Base-by-base conservation (phyloP, 2,888 invertebrate species). In the Oasisia sp. region DNA sequence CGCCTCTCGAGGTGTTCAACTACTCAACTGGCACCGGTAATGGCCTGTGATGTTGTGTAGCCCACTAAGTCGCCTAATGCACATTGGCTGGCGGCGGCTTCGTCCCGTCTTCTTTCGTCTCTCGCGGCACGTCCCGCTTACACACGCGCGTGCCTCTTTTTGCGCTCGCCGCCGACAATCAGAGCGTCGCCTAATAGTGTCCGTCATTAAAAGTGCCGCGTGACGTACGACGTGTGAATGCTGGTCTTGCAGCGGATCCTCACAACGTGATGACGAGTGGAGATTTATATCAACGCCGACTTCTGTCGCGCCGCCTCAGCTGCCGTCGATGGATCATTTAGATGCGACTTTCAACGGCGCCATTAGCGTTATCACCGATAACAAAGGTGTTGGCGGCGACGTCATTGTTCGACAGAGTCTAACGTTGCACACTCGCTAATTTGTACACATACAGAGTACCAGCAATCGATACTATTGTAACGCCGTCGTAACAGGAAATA, bases 251-350 rank as follows among this genome's bases (percentile, higher is more conserved):
- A 27, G 74, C 74, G 74, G 7, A 74, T 27, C 74, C 27, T 74
- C 74, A 74, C 74, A 74, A 74, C 74, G 74, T n/a, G 74, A 74
- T 74, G 74, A 74, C 74, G 74, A 74, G 74, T 74, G 19, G 74
- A n/a, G 74, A 74, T 74, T 74, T 74, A 74, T 74, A 74, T 74
- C 74, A 74, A n/a, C 74, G 74, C 74, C 74, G 74, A 74, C 74
- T 74, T 74, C 74, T 74, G 74, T 74, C 74, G 74, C 74, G 27
- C 74, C 74, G 74, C 74, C 74, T 74, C 74, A 74, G 74, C 74
- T 74, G 74, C 74, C 74, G 14, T 27, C n/a, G n/a, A 74, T 74
- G 74, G 27, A 74, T 74, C 74, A 74, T 19, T 74, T 74, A 27
- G 74, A 27, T 4, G 19, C n/a, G 74, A 5, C 74, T 74, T 74